Evolutionary conservation across 1,140 invertebrate genomes (phyloP), one percentile per base, ranked within the genome.

Genomic region (Drosophila chauvacae): DNA sequence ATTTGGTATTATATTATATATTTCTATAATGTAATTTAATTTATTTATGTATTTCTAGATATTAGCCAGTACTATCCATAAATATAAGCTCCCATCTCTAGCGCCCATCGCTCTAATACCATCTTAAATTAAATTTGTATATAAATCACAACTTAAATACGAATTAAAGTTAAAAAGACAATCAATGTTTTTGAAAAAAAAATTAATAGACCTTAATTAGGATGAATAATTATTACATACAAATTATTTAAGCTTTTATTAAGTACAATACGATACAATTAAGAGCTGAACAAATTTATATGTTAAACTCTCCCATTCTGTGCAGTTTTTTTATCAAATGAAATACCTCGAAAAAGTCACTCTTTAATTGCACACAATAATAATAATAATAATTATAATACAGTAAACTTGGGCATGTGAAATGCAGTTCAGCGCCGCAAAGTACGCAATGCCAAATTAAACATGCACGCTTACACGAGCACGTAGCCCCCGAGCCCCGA

Each of bases 401-500:
- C 58, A 77, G 64, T 66, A 41, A 58, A 48, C 39, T 58, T 45
- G 42, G 41, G 42, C 9, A 28, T 20, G n/a, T 61, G 69, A 55
- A 77, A 53, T 66, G 63, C 45, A 77, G 37, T 55, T 39, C 62
- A 68, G 69, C 45, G 74, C 80, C 80, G 60, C 70, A 50, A 78
- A 75, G 70, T 86, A 84, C 57, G 78, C 75, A 81, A 87, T 76
- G 79, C 66, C 83, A 87, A 86, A 86, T 86, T 87, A 87, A 86
- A 86, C 79, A 86, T 85, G 81, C 66, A 84, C 77, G 81, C 81
- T 86, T 81, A 86, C 77, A 81, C 68, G 77, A 78, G 81, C 81
- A 84, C 77, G 81, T 84, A 76, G 55, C 14, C 28, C 20, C 35
- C 16, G 9, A 4, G 4, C 26, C 26, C 30, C 30, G 30, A 50